These are phyloP conservation scores for Apogon hyalosoma DNA, from an alignment of 2,797 vertebrate species.

Conservation along the genomic window DNA sequence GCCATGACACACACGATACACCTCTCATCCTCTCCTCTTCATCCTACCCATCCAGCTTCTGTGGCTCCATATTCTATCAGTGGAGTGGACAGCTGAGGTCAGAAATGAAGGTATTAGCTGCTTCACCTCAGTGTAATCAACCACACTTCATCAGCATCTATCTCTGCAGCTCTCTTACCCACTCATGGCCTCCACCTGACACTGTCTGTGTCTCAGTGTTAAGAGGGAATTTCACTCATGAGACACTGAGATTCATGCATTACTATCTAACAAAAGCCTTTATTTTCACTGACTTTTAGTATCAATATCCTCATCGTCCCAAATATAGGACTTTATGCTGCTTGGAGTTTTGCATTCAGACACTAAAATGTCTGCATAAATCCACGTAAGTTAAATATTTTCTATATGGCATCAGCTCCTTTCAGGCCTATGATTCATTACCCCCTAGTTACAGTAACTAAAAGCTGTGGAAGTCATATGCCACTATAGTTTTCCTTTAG, in stretches of 20 bases:
- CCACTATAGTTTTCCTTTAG: too few species aligned
- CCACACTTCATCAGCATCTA: slow-evolving; percentile 35
- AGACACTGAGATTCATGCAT: neutral
- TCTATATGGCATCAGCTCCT: too few species aligned
- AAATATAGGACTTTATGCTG: neutral
- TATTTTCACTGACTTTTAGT: neutral
- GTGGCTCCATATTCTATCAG: slow-evolving; percentile 38
- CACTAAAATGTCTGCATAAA: too few species aligned
- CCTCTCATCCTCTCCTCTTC: slow-evolving; percentile 43
- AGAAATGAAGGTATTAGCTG: slow-evolving; percentile 59
- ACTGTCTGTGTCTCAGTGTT: slow-evolving; percentile 10
- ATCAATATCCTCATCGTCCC: neutral
- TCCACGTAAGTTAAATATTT: too few species aligned
- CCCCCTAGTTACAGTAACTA: too few species aligned
- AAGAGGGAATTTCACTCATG: neutral
- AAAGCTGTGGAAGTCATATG: too few species aligned
- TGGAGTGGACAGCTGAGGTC: slow-evolving; percentile 49
- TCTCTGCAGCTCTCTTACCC: slow-evolving; percentile 6
- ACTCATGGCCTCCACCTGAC: slow-evolving; percentile 12
- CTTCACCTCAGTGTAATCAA: slow-evolving; percentile 38
- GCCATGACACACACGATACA: slow-evolving; percentile 56
- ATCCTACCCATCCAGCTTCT: slow-evolving; percentile 50
- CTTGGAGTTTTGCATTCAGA: neutral
- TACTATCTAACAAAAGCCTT: neutral
- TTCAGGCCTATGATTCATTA: too few species aligned